Evolutionary conservation across 1,140 invertebrate species (phyloP).

Genomic region (Cataglyphis hispanica): DNA sequence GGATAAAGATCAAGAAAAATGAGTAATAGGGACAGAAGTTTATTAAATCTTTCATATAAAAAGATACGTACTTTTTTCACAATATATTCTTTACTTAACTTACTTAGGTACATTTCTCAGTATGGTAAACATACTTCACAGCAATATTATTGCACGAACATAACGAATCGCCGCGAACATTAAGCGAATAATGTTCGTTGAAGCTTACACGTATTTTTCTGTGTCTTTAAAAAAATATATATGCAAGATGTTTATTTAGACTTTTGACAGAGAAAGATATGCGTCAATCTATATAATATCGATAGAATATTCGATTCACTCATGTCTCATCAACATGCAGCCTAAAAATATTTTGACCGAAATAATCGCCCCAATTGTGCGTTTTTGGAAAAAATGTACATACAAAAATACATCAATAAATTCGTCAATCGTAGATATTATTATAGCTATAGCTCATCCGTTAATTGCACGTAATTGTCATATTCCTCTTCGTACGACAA

Average conservation of each 20-base stretch:
- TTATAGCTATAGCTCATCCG: no score
- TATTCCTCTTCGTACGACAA: slow-evolving; percentile 4
- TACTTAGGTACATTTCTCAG: slow-evolving; percentile 68
- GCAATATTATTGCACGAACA: slow-evolving; percentile 26
- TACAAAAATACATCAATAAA: slow-evolving; percentile 25
- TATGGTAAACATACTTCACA: slow-evolving; percentile 21
- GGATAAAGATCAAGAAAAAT: not conserved
- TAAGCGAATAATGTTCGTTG: slow-evolving; percentile 28
- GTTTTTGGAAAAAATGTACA: no score
- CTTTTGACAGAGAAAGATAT: not conserved
- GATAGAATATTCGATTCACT: not conserved
- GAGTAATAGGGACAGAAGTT: slow-evolving; percentile 57
- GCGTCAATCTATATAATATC: not conserved
- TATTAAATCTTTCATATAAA: slow-evolving; percentile 77
- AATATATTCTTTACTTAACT: slow-evolving; percentile 60
- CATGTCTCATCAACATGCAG: not conserved
- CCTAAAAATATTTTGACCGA: slow-evolving; percentile 19
- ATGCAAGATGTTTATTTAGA: not conserved
- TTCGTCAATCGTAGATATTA: slow-evolving; percentile 6
- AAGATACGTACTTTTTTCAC: slow-evolving; percentile 53
- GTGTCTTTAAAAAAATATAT: slow-evolving; percentile 23
- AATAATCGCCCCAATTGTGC: no score
- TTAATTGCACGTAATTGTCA: not conserved
- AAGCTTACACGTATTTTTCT: not conserved
- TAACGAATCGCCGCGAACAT: slow-evolving; percentile 40